Percentiles rank a stretch among this genome's conserved stretches.
phyloP scores from a whole-genome alignment of 2,113 vertebrate genomes.

The Lucifuga dentata region DNA sequence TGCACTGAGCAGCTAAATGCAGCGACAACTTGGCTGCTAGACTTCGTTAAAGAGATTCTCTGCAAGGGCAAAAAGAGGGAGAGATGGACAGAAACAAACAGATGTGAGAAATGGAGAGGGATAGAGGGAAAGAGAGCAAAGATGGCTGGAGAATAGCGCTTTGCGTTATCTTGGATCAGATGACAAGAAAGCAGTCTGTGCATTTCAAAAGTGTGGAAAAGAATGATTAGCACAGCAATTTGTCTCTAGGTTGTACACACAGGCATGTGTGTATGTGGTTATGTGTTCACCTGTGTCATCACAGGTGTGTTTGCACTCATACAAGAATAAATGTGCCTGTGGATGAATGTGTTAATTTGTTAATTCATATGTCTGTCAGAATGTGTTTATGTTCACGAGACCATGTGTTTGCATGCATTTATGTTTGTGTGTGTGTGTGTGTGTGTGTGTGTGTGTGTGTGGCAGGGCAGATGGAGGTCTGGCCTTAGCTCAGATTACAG shows the following conservation, averaged over 20 bases:
- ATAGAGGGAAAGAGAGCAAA: not conserved
- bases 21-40: constrained; percentile 34
- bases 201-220: constrained; percentile 15
- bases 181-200: constrained; percentile 12
- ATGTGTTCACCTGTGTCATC: not conserved
- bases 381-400: constrained; percentile 5
- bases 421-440: not conserved
- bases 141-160: not conserved
- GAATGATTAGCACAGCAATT: constrained; percentile 30
- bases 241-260: not conserved
- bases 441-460: constrained; percentile 5
- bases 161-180: constrained; percentile 24
- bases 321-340: not conserved
- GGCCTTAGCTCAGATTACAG: constrained; percentile 33
- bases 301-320: not conserved
- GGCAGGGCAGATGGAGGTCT: constrained; percentile 37
- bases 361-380: no score
- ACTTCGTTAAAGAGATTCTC: constrained; percentile 28
- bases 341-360: no score
- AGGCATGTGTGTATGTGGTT: constrained; percentile 4
- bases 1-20: constrained; percentile 42
- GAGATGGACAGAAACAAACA: not conserved
- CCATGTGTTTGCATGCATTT: no score
- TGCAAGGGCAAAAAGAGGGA: constrained; percentile 9
- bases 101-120: not conserved